Percentiles rank a stretch among this genome's conserved stretches.
These are phyloP conservation scores for Leptura quadrifasciata DNA, from an alignment of 2,888 invertebrate genomes.

Conservation along the genomic window DNA sequence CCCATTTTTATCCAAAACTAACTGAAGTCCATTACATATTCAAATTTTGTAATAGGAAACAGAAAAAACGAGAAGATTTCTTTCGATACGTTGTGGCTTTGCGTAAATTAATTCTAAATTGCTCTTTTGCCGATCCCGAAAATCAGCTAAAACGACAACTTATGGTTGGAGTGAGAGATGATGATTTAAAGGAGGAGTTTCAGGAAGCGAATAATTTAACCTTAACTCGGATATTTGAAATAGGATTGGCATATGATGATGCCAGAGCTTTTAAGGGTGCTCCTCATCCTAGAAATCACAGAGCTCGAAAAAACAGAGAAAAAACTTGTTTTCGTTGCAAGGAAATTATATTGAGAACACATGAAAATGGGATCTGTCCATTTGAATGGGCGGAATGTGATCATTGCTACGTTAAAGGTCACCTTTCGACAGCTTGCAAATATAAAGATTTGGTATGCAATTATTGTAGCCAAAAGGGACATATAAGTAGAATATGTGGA, in stretches of 20 bases:
- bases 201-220: not conserved
- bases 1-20: slow-evolving; percentile 45
- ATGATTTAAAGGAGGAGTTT: slow-evolving; percentile 6
- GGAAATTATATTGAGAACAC: slow-evolving; percentile 7
- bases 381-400: slow-evolving; percentile 49
- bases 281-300: slow-evolving; percentile 38
- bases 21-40: slow-evolving; percentile 30
- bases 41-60: slow-evolving; percentile 44
- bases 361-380: slow-evolving; percentile 39
- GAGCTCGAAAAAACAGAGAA: slow-evolving; percentile 39
- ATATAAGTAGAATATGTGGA: slow-evolving; percentile 45
- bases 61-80: slow-evolving; percentile 37
- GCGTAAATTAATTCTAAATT: slow-evolving; percentile 45
- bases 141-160: slow-evolving; percentile 16
- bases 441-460: slow-evolving; percentile 47
- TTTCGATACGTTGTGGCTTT: slow-evolving; percentile 43
- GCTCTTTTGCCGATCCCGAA: slow-evolving; percentile 22
- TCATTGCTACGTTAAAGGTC: slow-evolving; percentile 44
- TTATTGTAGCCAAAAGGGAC: slow-evolving; percentile 45
- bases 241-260: slow-evolving; percentile 44
- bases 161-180: slow-evolving; percentile 13
- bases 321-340: slow-evolving; percentile 48
- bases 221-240: slow-evolving; percentile 10
- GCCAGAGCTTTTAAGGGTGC: not conserved
- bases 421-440: slow-evolving; percentile 48